These are phyloP conservation scores for Conchocele bisecta DNA, from an alignment of 2,888 invertebrate genomes.

Conservation along the genomic window DNA sequence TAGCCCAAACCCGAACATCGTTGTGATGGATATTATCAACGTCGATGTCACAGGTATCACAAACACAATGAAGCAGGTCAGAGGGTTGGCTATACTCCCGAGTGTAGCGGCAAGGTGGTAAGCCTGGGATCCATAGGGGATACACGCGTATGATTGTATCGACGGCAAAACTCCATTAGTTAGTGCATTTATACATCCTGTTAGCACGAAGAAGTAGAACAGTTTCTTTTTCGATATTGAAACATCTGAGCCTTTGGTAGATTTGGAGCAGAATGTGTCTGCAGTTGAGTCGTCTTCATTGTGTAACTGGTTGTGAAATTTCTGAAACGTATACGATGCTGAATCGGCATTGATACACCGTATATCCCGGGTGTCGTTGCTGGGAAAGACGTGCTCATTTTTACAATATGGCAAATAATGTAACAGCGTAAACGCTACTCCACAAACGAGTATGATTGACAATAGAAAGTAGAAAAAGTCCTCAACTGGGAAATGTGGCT, in stretches of 20 bases:
- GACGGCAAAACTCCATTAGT: conserved; percentile 91
- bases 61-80: conserved; percentile 87
- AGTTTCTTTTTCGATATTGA: conserved; percentile 24
- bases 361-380: conserved; percentile 30
- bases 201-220: conserved; percentile 78
- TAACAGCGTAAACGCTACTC: conserved; percentile 87
- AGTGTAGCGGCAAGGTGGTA: conserved; percentile 91
- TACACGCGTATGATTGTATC: conserved; percentile 91
- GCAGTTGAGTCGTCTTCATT: neutral
- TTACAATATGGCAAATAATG: conserved; percentile 81
- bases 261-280: too few relatives aligned
- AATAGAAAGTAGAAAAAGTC: conserved; percentile 88
- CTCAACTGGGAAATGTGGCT: conserved; percentile 87
- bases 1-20: conserved; percentile 84
- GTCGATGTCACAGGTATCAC: conserved; percentile 80
- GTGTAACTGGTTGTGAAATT: too few relatives aligned
- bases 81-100: conserved; percentile 91
- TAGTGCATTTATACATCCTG: conserved; percentile 86
- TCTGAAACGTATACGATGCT: too few relatives aligned
- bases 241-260: too few relatives aligned
- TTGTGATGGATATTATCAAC: conserved; percentile 68
- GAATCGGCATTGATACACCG: too few relatives aligned
- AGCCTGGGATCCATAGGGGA: conserved; percentile 89
- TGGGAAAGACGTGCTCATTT: conserved; percentile 53
- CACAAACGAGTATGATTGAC: conserved; percentile 86